Conservation (phyloP, 1,140 invertebrate species). For the Olivierus martensii region DNA sequence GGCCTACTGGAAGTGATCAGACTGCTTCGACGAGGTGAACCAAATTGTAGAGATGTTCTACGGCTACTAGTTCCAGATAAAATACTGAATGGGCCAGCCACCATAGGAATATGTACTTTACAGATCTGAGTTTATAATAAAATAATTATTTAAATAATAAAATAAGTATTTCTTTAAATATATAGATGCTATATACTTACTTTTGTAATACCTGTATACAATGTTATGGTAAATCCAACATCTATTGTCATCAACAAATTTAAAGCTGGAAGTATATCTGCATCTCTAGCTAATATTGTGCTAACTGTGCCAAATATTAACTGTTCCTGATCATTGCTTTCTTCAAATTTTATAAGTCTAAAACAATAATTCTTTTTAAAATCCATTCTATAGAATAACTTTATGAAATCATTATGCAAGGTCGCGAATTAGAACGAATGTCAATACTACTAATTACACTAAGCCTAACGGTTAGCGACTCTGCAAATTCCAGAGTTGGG, state of each 20-base stretch:
- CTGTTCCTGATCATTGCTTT: slow-evolving; percentile 43
- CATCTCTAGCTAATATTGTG: slow-evolving; percentile 64
- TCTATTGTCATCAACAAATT: slow-evolving; percentile 72
- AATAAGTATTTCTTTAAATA: neutral
- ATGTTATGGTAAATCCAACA: slow-evolving; percentile 53
- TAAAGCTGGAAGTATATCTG: slow-evolving; percentile 55
- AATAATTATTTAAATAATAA: too few species aligned
- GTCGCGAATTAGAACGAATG: too few species aligned
- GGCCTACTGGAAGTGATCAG: slow-evolving; percentile 41
- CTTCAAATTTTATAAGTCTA: slow-evolving; percentile 51
- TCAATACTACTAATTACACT: too few species aligned
- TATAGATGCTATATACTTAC: slow-evolving; percentile 16
- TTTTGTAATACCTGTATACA: slow-evolving; percentile 59
- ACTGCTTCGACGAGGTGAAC: slow-evolving; percentile 39
- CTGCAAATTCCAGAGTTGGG: too few species aligned
- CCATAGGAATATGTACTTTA: slow-evolving; percentile 65
- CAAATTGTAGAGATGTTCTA: slow-evolving; percentile 40
- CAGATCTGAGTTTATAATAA: too few species aligned
- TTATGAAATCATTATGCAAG: too few species aligned
- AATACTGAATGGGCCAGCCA: slow-evolving; percentile 43
- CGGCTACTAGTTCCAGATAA: slow-evolving; percentile 26
- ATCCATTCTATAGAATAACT: too few species aligned
- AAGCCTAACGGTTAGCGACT: too few species aligned
- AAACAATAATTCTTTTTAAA: too few species aligned
- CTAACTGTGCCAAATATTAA: slow-evolving; percentile 58